Evolutionary conservation across 2,113 vertebrate species (phyloP), one percentile per base, ranked within the genome.

Genomic region (Psophia crepitans): DNA sequence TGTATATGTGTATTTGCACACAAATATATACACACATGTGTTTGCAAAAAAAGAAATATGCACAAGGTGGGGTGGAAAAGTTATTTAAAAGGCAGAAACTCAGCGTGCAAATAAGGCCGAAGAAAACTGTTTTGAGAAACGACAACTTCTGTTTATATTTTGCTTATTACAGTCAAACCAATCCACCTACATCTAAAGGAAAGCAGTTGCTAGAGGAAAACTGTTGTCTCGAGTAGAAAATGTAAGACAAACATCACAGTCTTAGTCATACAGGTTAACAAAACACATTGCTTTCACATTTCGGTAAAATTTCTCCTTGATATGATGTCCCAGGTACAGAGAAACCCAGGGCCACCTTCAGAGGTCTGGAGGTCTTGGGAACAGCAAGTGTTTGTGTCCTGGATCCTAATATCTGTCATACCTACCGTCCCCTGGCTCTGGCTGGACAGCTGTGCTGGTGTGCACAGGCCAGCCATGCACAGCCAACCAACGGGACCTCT

Each of bases 401-500:
- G 61, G 28, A 41, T 88, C 21, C 32, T 48, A 21, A 3, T 1
- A 14, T 1, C 43, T 48, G 0, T 9, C 41, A 64, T 14, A 16
- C 44, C 30, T n/a, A 5, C 17, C 4, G 14, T 63, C 15, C 58
- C 20, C 63, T 17, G 5, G 15, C 84, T 43, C 16, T 61, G 60
- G 32, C 24, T 63, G 74, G 54, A 11, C 1, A 3, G 30, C 22
- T 22, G 41, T 24, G 44, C 69, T 37, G 66, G 28, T 51, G 48
- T 46, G 66, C 2, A 2, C 51, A 9, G 23, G 13, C 8, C 82
- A 51, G 56, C 27, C 0, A 0, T 9, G 64, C 35, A 7, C 37
- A 23, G 70, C 46, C 0, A 0, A 12, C 10, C 49, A 28, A 17
- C 0, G 0, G 35, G 8, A 56, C 33, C 56, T 44, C n/a, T 24